Conservation (phyloP, 2,113 vertebrate genomes). For the Grammomys dolichurus region DNA sequence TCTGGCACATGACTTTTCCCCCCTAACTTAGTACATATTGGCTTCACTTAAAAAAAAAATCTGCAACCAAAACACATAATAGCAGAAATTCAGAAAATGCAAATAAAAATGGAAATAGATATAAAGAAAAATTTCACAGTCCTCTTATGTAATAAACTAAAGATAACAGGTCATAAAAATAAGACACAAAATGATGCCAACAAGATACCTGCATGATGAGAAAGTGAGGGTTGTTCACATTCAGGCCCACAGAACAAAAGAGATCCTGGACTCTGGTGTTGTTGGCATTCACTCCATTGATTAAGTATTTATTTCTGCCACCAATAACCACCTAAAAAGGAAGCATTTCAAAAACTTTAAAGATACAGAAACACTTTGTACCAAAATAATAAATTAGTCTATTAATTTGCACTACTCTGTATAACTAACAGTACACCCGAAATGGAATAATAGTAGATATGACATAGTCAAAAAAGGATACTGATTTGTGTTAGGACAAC, state of each 20-base stretch:
- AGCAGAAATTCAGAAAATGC: not conserved
- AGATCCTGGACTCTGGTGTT: slow-evolving; percentile 95
- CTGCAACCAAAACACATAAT: not conserved
- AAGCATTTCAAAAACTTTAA: slow-evolving; percentile 46
- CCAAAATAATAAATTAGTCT: not conserved
- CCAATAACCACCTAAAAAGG: slow-evolving; percentile 91
- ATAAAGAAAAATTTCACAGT: not conserved
- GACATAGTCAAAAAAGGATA: slow-evolving; percentile 24
- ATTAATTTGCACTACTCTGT: not conserved
- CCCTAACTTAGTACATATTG: not conserved
- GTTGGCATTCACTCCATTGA: slow-evolving; percentile 95
- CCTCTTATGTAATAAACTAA: not conserved
- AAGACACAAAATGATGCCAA: slow-evolving; percentile 18
- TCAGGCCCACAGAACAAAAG: slow-evolving; percentile 97
- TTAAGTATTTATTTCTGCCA: slow-evolving; percentile 96
- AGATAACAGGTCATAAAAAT: slow-evolving; percentile 1
- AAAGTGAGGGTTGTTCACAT: slow-evolving; percentile 99
- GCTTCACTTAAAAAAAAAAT: not conserved
- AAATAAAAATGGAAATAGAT: not conserved
- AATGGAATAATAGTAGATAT: not conserved
- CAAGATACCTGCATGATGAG: slow-evolving; percentile 97
- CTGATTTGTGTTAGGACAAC: not conserved
- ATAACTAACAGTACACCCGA: not conserved
- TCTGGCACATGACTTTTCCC: not conserved
- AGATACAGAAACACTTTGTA: not conserved